Evolutionary conservation across 2,113 vertebrate species (phyloP), one percentile per base, ranked within the genome.

Genomic region (Calonectris borealis): DNA sequence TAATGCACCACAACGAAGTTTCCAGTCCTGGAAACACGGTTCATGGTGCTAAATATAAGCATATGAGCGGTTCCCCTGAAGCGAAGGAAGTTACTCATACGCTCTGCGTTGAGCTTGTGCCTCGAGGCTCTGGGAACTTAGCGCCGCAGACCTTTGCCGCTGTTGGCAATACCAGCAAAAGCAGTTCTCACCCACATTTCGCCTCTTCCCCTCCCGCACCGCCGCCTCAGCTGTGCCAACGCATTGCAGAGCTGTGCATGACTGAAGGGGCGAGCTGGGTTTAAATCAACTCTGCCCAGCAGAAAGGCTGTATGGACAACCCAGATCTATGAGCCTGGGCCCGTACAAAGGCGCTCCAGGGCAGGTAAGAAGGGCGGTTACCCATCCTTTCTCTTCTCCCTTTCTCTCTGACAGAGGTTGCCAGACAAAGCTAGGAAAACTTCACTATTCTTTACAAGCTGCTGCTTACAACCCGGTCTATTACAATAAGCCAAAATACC

Each of bases 201-300:
- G 1, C 0, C 75, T 49, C 31, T 10, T 36, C 42, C 31, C 42
- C 44, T 65, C 25, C 1, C 0, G 6, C 29, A 11, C 11, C 4
- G 2, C 6, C 0, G 0, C 44, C 46, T 70, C 68, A 57, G 70
- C 52, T 49, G 54, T 21, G 46, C 24, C 14, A 3, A 32, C 0
- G 3, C 66, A 26, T 3, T 5, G 78, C 52, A 21, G 29, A 87
- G 29, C 55, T 2, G 34, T 6, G 18, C 9, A 1, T 3, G 62
- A n/a, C n/a, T 20, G 3, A 57, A 88, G 24, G 11, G 83, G 27
- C 0, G 0, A 64, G n/a, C 11, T 12, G 42, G 15, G 22, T 32
- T 92, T 19, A n/a, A 55, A 55, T 6, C 6, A 21, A 1, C 16
- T 5, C 27, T 49, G 52, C 34, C 85, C 36, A 49, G 32, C 18